Evolutionary conservation across 2,888 invertebrate species (phyloP).

Genomic region (Trichopoda pennipes): DNA sequence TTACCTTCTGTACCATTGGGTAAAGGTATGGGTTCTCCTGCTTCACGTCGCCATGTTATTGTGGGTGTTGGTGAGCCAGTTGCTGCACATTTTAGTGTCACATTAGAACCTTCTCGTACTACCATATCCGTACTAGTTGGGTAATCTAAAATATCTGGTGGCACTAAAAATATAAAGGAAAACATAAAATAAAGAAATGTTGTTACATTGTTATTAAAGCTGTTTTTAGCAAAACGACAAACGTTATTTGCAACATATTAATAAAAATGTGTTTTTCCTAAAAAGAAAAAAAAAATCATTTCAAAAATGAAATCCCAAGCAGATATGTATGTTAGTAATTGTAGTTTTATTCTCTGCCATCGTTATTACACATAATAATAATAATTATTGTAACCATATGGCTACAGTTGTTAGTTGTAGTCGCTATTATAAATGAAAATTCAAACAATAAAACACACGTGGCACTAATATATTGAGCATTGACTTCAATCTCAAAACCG

Average conservation of each 20-base stretch:
- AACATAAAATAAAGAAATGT: conserved; percentile 23
- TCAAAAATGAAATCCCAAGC: neutral
- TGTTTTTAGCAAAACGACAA: conserved; percentile 26
- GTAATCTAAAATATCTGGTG: conserved; percentile 92
- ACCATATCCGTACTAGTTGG: conserved; percentile 93
- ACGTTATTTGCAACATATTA: neutral
- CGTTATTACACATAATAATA: neutral
- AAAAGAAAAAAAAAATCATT: neutral
- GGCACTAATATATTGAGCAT: conserved; percentile 25
- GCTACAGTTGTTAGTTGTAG: conserved; percentile 45
- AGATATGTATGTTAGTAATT: conserved; percentile 5
- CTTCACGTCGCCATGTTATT: conserved; percentile 93
- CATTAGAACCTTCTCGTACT: conserved; percentile 91
- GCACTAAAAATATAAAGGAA: conserved; percentile 83
- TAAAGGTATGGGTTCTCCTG: conserved; percentile 87
- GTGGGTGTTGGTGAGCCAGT: conserved; percentile 93
- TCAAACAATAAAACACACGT: conserved; percentile 31
- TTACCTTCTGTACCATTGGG: conserved; percentile 87
- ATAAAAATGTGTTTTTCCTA: neutral
- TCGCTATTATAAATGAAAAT: conserved; percentile 28
- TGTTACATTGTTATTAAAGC: conserved; percentile 61
- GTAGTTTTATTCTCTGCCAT: conserved; percentile 5
- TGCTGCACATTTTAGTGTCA: conserved; percentile 92
- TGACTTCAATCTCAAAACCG: neutral
- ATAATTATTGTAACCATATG: conserved; percentile 31